A percentile compares a stretch with the other conserved stretches of the same genome.
These are phyloP conservation scores for Champsocephalus gunnari DNA, from an alignment of 2,797 vertebrate species.

Conservation along the genomic window DNA sequence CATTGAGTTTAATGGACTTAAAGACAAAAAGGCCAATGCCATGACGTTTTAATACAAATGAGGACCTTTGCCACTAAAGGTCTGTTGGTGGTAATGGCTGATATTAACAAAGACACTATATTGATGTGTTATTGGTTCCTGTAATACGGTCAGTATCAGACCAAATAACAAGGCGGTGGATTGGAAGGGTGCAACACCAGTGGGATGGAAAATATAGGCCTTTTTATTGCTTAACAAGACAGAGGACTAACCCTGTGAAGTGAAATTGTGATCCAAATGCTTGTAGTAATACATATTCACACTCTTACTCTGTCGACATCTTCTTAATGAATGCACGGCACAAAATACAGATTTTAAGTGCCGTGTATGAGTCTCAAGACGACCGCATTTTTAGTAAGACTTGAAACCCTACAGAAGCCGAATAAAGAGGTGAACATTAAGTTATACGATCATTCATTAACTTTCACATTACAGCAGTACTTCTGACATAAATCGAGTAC, in stretches of 20 bases:
- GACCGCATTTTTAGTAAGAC: slow-evolving; percentile 38
- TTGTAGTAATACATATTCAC: not conserved
- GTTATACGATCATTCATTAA: slow-evolving; percentile 49
- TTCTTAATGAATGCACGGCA: no score
- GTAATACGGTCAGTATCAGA: not conserved
- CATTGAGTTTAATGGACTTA: not conserved
- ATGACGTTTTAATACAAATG: not conserved
- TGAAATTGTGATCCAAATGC: not conserved
- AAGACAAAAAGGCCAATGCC: not conserved
- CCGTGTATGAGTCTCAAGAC: not conserved
- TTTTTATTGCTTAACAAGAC: not conserved
- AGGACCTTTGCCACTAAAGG: not conserved
- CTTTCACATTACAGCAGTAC: slow-evolving; percentile 21
- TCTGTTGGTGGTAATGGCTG: not conserved
- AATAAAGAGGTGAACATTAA: slow-evolving; percentile 16
- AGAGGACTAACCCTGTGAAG: not conserved
- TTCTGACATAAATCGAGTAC: slow-evolving; percentile 26
- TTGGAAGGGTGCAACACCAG: not conserved
- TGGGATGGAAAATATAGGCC: not conserved
- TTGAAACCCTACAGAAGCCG: slow-evolving; percentile 24
- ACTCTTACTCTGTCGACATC: not conserved
- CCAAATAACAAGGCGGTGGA: not conserved
- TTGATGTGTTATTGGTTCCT: not conserved
- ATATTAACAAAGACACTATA: not conserved
- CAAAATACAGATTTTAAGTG: no score